Base-by-base conservation (phyloP, 1,140 invertebrate genomes). In the Teleopsis dalmanni region DNA sequence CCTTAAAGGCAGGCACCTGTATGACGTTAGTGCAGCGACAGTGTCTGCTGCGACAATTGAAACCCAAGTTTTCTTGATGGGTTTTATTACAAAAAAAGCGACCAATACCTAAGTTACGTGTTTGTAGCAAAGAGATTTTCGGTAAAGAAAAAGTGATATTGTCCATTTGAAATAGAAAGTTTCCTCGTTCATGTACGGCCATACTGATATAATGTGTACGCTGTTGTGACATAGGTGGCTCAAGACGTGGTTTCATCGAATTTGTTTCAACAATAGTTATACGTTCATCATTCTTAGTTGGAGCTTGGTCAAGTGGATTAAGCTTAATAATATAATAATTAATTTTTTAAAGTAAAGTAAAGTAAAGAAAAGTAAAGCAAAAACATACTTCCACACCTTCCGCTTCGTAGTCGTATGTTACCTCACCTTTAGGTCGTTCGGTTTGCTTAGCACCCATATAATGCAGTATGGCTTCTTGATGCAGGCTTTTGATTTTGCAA, bases 91-190 rank as follows among this genome's bases (percentile, higher is more conserved):
- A 68, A 19, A 68, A 65, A 26, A 62, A 52, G 27, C 57, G 56
- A 0, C 57, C 60, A 14, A 68, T 60, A 26, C 60, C 60, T 22
- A 68, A 49, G 40, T 68, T 68, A 19, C 62, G 65, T 0, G 65
- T 57, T 38, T 68, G 65, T 26, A 68, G 54, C n/a, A 68, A 43
- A 4, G 65, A 68, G 48, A 68, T 47, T 41, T 54, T 59, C 0
- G 65, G 65, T 60, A 68, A 65, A 34, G 40, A 57, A 26, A 68
- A 68, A 6, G 51, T 64, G 6, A 68, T 68, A 48, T 68, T 57
- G 37, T 68, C 65, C 58, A 68, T 68, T 46, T 68, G 65, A 41
- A 68, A 67, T 9, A 62, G 57, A 13, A 62, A 63, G 0, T 61
- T 60, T 23, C 52, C 56, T 10, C 41, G 42, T 41, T 55, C 25